Evolutionary conservation across 2,888 invertebrate genomes (phyloP).

Genomic region (Pammene fasciana): DNA sequence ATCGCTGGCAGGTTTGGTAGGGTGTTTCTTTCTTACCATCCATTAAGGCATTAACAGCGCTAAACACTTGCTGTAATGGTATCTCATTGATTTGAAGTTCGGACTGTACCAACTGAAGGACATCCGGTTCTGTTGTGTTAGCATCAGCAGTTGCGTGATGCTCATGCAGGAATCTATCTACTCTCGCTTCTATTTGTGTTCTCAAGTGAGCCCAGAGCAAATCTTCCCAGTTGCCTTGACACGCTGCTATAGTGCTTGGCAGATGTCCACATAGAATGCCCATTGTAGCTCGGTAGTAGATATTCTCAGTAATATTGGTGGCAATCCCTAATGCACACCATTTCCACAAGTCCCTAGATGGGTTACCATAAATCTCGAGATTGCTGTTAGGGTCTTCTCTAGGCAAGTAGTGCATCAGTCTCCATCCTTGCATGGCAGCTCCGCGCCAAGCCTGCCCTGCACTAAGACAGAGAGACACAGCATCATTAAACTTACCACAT

Average conservation of each 20-base stretch:
- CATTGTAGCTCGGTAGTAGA: conserved; percentile 86
- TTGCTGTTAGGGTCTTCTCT: conserved; percentile 77
- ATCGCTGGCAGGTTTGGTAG: conserved; percentile 91
- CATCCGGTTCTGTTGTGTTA: conserved; percentile 70
- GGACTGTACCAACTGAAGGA: conserved; percentile 70
- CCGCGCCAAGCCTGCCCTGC: conserved; percentile 97
- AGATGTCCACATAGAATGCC: conserved; percentile 93
- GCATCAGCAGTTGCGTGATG: conserved; percentile 76
- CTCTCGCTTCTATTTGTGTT: conserved; percentile 91
- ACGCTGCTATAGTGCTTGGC: conserved; percentile 88
- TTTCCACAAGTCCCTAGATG: conserved; percentile 91
- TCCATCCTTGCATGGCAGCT: conserved; percentile 95
- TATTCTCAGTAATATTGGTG: conserved; percentile 80
- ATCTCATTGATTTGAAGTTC: conserved; percentile 69
- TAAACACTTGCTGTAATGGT: conserved; percentile 72
- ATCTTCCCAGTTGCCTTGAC: conserved; percentile 93
- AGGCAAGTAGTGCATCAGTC: conserved; percentile 93
- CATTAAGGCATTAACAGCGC: conserved; percentile 74
- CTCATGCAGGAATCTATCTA: conserved; percentile 86
- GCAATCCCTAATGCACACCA: conserved; percentile 87
- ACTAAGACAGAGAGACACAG: conserved; percentile 91
- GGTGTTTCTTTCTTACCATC: conserved; percentile 85
- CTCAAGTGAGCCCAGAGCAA: conserved; percentile 94
- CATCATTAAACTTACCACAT: conserved; percentile 93
- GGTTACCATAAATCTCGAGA: conserved; percentile 91